Evolutionary conservation across 2,113 vertebrate species (phyloP).

Genomic region (Sinocyclocheilus rhinocerous): DNA sequence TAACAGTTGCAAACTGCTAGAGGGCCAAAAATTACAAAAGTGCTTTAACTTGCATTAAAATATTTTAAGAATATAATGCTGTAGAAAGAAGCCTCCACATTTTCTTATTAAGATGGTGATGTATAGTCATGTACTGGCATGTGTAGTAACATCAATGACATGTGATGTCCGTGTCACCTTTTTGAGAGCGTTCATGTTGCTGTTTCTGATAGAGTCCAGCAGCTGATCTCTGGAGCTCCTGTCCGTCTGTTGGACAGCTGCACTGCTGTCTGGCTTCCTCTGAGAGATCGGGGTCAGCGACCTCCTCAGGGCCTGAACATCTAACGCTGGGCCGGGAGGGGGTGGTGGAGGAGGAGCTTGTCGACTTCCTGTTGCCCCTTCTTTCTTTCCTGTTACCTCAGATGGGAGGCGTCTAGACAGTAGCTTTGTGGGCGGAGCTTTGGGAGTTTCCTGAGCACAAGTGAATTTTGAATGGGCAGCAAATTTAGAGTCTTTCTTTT

Average conservation of each 20-base stretch:
- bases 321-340: constrained; percentile 70
- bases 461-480: constrained; percentile 45
- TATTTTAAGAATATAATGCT: no score
- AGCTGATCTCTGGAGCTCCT: constrained; percentile 85
- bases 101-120: background rate
- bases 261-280: constrained; percentile 79
- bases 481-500: constrained; percentile 45
- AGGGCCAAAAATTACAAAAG: no score
- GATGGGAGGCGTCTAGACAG: background rate
- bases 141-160: background rate
- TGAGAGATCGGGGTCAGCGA: constrained; percentile 79
- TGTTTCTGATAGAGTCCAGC: constrained; percentile 83
- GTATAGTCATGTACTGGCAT: background rate
- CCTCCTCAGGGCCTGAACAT: constrained; percentile 77
- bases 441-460: constrained; percentile 8
- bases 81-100: background rate
- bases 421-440: constrained; percentile 1
- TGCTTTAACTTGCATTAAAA: no score
- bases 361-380: background rate
- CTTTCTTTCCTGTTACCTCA: constrained; percentile 24
- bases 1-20: no score
- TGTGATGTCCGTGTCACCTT: constrained; percentile 67
- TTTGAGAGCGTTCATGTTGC: constrained; percentile 82
- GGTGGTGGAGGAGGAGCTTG: constrained; percentile 58
- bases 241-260: constrained; percentile 68